Conservation (phyloP, 1,140 invertebrate species). For the Cotesia glomerata region DNA sequence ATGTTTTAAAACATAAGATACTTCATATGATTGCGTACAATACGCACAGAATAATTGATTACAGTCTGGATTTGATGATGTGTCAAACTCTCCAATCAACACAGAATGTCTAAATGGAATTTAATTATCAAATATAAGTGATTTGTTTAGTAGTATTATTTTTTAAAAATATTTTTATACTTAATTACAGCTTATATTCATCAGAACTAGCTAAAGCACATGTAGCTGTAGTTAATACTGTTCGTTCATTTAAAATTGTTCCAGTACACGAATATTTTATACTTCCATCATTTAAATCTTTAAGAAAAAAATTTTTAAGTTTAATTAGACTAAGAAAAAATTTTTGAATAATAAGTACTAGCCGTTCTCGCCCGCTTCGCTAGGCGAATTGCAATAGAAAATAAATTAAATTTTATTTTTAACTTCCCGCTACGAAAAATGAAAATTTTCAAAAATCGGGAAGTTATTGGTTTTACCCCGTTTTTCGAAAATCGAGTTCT, state of each 20-base stretch:
- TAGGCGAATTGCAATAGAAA: too few species aligned
- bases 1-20: conserved; percentile 52
- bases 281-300: conserved; percentile 37
- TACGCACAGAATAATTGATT: conserved; percentile 44
- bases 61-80: conserved; percentile 43
- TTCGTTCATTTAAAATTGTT: conserved; percentile 45
- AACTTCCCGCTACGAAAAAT: too few species aligned
- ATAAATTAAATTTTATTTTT: too few species aligned
- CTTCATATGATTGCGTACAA: conserved; percentile 35
- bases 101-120: conserved; percentile 41
- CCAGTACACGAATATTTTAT: conserved; percentile 47
- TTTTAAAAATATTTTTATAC: background rate
- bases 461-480: too few species aligned
- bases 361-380: too few species aligned
- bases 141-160: background rate
- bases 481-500: too few species aligned
- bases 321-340: too few species aligned
- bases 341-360: too few species aligned
- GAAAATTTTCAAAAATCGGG: too few species aligned
- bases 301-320: conserved; percentile 13
- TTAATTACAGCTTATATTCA: conserved; percentile 46
- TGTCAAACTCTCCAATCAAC: conserved; percentile 45
- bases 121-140: background rate
- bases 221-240: conserved; percentile 46
- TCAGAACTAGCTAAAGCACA: conserved; percentile 45